phyloP scores from a whole-genome alignment of 2,113 vertebrate species.

The Toxotes chatareus region DNA sequence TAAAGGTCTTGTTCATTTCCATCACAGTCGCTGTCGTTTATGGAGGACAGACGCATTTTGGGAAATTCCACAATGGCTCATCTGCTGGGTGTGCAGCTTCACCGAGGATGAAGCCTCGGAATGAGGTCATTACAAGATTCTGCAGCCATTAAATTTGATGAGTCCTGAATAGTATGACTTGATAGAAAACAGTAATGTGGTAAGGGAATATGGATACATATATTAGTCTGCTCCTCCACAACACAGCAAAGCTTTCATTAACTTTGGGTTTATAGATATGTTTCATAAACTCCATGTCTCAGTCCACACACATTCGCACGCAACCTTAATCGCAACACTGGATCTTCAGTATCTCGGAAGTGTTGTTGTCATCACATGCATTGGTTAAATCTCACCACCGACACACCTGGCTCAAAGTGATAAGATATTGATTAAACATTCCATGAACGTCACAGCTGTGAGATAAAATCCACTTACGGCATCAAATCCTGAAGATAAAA shows the following conservation, averaged over 20 bases:
- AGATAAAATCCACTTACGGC: not conserved
- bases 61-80: not conserved
- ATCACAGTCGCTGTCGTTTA: slow-evolving; percentile 1
- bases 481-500: not conserved
- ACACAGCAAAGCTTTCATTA: not conserved
- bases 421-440: not conserved
- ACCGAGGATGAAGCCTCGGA: not conserved
- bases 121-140: slow-evolving; percentile 11
- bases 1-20: not conserved
- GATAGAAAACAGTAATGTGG: not conserved
- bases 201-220: not conserved
- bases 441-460: not conserved
- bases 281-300: not conserved
- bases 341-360: not conserved
- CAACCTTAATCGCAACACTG: not conserved
- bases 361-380: not conserved
- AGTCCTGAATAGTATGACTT: not conserved
- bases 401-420: not conserved
- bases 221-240: not conserved
- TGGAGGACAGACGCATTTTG: not conserved
- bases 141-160: slow-evolving; percentile 10
- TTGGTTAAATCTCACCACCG: not conserved
- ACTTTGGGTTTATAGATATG: not conserved
- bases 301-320: not conserved
- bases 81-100: not conserved